A percentile compares a stretch with the other conserved stretches of the same genome.
These are phyloP conservation scores for Hecatera dysodea DNA, from an alignment of 2,888 invertebrate genomes.

Conservation along the genomic window DNA sequence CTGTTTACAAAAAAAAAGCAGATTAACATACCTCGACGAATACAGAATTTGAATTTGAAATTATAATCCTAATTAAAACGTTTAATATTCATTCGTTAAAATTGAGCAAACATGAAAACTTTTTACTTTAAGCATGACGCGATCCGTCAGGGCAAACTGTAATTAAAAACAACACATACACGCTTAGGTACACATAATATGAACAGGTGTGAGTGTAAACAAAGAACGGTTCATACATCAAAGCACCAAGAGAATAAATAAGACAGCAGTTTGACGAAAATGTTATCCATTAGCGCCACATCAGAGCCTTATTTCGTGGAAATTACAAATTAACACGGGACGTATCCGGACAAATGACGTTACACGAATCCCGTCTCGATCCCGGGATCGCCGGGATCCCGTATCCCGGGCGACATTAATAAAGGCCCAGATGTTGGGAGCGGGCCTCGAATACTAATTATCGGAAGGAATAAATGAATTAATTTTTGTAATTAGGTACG, in stretches of 20 bases:
- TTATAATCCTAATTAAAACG: conserved; percentile 47
- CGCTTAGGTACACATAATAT: background rate
- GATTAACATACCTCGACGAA: conserved; percentile 27
- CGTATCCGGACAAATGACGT: conserved; percentile 67
- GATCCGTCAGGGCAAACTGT: conserved; percentile 22
- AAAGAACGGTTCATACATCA: conserved; percentile 46
- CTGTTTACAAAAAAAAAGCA: conserved; percentile 22
- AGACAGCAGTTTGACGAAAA: conserved; percentile 60
- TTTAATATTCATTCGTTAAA: conserved; percentile 42
- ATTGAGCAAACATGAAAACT: conserved; percentile 35
- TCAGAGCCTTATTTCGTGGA: conserved; percentile 64
- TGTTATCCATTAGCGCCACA: conserved; percentile 65
- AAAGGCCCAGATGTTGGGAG: conserved; percentile 78
- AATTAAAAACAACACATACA: conserved; percentile 36
- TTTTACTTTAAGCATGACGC: conserved; percentile 39
- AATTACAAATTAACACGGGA: conserved; percentile 68
- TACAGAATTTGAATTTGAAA: conserved; percentile 44
- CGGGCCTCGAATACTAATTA: conserved; percentile 85
- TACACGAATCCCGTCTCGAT: conserved; percentile 60
- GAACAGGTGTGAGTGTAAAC: conserved; percentile 14
- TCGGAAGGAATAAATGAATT: conserved; percentile 81
- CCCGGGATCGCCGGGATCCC: conserved; percentile 54
- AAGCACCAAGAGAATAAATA: conserved; percentile 57
- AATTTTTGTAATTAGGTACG: conserved; percentile 78
- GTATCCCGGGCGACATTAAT: conserved; percentile 74